phyloP scores from a whole-genome alignment of 2,113 vertebrate genomes.

The Pongo abelii region DNA sequence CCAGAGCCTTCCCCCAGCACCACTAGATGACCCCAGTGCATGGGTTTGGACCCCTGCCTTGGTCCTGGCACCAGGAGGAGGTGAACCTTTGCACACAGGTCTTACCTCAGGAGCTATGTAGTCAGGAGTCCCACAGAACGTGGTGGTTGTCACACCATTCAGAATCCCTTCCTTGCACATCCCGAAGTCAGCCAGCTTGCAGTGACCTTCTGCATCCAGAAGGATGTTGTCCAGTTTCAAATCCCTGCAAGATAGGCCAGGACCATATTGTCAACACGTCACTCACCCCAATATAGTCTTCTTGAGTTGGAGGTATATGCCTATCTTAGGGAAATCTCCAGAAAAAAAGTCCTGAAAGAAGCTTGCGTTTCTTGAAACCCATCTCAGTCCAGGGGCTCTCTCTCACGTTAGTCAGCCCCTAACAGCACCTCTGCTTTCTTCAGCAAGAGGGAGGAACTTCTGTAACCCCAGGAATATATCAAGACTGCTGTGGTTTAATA shows the following conservation, averaged over 20 bases:
- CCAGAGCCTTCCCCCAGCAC: neutral
- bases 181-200: slow-evolving; percentile 98
- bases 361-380: neutral
- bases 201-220: slow-evolving; percentile 98
- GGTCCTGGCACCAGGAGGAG: neutral
- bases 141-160: slow-evolving; percentile 97
- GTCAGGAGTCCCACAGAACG: slow-evolving; percentile 98
- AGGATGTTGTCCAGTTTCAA: slow-evolving; percentile 99
- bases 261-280: neutral
- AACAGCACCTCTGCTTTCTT: neutral
- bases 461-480: neutral
- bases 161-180: slow-evolving; percentile 99
- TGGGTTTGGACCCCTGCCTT: neutral
- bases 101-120: slow-evolving; percentile 98
- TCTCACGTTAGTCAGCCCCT: neutral
- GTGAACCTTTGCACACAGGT: neutral
- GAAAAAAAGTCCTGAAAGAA: neutral
- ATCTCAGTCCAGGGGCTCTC: neutral
- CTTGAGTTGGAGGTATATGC: neutral
- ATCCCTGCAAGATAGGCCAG: slow-evolving; percentile 88
- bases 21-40: neutral
- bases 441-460: neutral
- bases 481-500: neutral
- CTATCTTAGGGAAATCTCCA: neutral
- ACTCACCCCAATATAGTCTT: neutral